phyloP scores from a whole-genome alignment of 2,888 invertebrate species.

The Eupithecia exiguata region DNA sequence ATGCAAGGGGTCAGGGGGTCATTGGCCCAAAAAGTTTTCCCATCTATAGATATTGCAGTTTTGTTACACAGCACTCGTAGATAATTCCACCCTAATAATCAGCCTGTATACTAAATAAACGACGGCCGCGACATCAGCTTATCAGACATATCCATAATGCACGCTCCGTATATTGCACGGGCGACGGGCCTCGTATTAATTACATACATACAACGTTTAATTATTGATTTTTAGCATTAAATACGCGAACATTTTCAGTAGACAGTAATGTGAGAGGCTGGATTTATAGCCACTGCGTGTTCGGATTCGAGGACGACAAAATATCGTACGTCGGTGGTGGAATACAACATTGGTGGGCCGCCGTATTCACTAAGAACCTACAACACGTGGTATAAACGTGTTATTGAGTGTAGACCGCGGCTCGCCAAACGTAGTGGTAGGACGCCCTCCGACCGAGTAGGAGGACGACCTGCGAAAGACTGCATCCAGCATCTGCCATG shows the following conservation, averaged over 20 bases:
- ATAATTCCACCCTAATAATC: conserved; percentile 3
- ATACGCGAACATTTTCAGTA: conserved; percentile 63
- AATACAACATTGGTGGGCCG: neutral
- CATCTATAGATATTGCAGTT: neutral
- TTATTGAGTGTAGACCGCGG: neutral
- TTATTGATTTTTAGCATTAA: conserved; percentile 83
- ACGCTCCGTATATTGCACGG: conserved; percentile 66
- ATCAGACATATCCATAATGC: conserved; percentile 72
- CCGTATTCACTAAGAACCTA: neutral
- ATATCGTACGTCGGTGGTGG: neutral
- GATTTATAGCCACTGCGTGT: neutral
- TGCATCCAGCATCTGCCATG: too few species aligned
- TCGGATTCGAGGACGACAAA: neutral
- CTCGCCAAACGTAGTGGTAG: neutral
- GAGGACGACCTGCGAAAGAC: too few species aligned
- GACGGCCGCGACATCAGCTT: conserved; percentile 48
- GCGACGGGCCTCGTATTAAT: conserved; percentile 72
- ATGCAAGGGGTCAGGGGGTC: neutral
- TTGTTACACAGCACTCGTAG: neutral
- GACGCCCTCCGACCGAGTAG: neutral
- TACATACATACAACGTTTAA: conserved; percentile 81
- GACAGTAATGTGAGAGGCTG: neutral
- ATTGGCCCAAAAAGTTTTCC: neutral
- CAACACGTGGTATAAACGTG: neutral
- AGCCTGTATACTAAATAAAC: conserved; percentile 23